Percentiles rank a stretch among this genome's conserved stretches.
phyloP scores from a whole-genome alignment of 2,888 invertebrate species.

The Operophtera brumata region DNA sequence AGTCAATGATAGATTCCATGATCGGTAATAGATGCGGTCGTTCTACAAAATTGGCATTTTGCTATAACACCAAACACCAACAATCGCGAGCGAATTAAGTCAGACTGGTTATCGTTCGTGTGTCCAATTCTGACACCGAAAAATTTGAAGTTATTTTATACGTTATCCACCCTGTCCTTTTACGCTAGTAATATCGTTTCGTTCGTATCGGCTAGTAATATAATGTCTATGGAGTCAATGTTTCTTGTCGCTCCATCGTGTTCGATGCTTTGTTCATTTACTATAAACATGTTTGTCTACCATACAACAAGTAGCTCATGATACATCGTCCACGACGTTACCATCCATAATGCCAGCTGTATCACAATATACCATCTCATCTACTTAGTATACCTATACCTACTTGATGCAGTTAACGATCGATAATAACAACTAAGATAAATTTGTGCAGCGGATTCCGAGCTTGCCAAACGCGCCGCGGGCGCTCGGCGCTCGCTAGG shows the following conservation, averaged over 20 bases:
- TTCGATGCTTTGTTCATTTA: conserved; percentile 4
- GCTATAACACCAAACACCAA: too few species aligned
- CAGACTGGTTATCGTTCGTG: too few species aligned
- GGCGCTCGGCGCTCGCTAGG: conserved; percentile 40
- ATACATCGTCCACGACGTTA: conserved; percentile 14
- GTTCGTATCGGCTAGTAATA: too few species aligned
- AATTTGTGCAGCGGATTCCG: conserved; percentile 53
- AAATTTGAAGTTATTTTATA: too few species aligned
- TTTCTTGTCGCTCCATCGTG: not conserved
- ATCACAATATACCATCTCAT: conserved; percentile 29
- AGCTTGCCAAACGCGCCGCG: conserved; percentile 46
- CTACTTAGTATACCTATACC: conserved; percentile 24
- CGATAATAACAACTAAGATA: conserved; percentile 44
- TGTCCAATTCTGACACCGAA: too few species aligned
- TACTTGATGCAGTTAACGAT: conserved; percentile 34
- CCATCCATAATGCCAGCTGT: conserved; percentile 22
- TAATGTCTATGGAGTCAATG: too few species aligned
- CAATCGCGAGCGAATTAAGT: too few species aligned
- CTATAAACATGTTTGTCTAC: conserved; percentile 13
- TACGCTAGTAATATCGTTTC: too few species aligned
- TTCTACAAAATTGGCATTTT: too few species aligned
- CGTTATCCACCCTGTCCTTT: too few species aligned
- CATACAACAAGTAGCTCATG: conserved; percentile 18
- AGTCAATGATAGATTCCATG: too few species aligned
- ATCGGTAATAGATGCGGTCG: too few species aligned